Base-by-base conservation (phyloP, 2,113 vertebrate genomes). In the Zapornia atra region DNA sequence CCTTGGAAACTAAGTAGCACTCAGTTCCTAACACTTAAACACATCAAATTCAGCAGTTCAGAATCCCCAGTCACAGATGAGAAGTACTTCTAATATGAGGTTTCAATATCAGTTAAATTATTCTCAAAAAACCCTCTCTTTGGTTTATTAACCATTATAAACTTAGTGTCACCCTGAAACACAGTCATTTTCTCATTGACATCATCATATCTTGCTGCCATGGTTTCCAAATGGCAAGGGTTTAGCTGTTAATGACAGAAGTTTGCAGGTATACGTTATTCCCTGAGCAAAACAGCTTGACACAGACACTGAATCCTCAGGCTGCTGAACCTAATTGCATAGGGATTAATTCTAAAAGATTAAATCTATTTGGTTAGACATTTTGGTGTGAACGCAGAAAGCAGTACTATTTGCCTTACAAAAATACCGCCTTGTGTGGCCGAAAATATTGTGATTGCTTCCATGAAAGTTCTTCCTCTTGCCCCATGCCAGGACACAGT, bases 321-420 rank as follows among this genome's bases (percentile, higher is more conserved):
- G 42, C 17, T 75, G 34, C 48, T 51, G 56, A 91, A 63, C 11
- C 34, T 86, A 76, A 57, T 2, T 50, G 38, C 0, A 1, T 5
- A 66, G 57, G 75, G 26, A 70, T 83, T 75, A 86, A 78, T 83
- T 90, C 34, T 46, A 66, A 75, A 85, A 38, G 54, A 88, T 42
- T 68, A 71, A 50, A 60, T 91, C 24, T 38, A 29, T 82, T 88
- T 75, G 8, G 19, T 78, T 84, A 86, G 48, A 92, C 84, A 64
- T 68, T 29, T 46, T 73, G 65, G 33, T 82, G 51, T 29, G 42
- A 91, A 64, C 20, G 68, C 46, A 86, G 46, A 94, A 72, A 54
- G n/a, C 8, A 44, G 9, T 40, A 70, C 73, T 73, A 63, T 7
- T n/a, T 68, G 71, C 31, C 22, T 31, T 72, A 71, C 19, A 63